Evolutionary conservation across 2,797 vertebrate species (phyloP), one percentile per base, ranked within the genome.

Genomic region (Cossypha niveicapilla): DNA sequence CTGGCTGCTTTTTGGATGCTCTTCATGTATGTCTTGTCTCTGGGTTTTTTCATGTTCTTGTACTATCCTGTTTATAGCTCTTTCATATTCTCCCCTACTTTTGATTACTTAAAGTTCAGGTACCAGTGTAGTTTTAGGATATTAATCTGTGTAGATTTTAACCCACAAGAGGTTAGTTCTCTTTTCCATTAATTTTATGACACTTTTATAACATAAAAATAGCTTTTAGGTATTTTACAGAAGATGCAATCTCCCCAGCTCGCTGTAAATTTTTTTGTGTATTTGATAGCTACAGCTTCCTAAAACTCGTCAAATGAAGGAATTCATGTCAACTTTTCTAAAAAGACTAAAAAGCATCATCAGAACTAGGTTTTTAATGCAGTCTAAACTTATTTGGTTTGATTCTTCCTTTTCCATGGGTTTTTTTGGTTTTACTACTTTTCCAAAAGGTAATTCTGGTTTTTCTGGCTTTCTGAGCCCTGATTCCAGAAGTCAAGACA

Each of bases 401-500:
- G 1, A 3, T 18, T 3, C 12, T 16, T 19, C 13, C 25, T 6
- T 3, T 5, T 0, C 25, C 47, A 51, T 13, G 6, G 0, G 0
- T 19, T 56, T 70, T 53, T 44, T 9, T 58, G 5, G 0, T 44
- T 57, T 73, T 51, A n/a, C 3, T 44, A 32, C 1, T 5, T 53
- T 51, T 74, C 62, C 30, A 7, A 41, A 50, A 32, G 8, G 3
- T 25, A 41, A 12, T 23, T 63, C 17, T 50, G 28, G 1, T 35
- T 73, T 74, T 56, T 42, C 3, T 7, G 11, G 0, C 12, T 48
- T 56, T 88, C 62, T 74, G 32, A 54, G 14, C 18, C 19, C 13
- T 28, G 19, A 25, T 6, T 53, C 32, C 5, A 48, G 3, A 72
- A 24, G 3, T 21, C 37, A 62, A 37, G 24, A 68, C 72, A n/a